Evolutionary conservation across 2,113 vertebrate species (phyloP).

Genomic region (Phalacrocorax aristotelis): DNA sequence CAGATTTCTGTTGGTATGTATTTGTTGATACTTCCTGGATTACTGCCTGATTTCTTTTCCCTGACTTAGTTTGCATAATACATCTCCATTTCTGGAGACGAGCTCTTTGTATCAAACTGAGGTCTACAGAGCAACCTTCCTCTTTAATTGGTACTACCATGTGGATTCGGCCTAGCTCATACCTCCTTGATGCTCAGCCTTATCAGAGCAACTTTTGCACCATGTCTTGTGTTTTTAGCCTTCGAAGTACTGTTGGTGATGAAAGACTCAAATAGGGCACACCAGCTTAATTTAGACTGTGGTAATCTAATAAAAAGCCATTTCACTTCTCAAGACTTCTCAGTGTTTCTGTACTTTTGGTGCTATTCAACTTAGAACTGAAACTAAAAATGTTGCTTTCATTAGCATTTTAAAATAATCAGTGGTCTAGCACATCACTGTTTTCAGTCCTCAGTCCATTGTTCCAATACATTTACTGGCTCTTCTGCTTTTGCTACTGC

Average conservation of each 20-base stretch:
- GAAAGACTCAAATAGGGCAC: background rate
- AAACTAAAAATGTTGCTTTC: background rate
- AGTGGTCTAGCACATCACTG: background rate
- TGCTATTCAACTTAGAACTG: background rate
- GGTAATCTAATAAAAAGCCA: background rate
- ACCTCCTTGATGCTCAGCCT: background rate
- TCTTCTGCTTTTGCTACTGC: background rate
- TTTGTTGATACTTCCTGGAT: background rate
- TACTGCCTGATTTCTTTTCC: background rate
- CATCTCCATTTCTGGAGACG: background rate
- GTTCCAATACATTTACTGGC: background rate
- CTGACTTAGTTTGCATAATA: background rate
- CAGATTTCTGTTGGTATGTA: background rate
- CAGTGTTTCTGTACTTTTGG: background rate
- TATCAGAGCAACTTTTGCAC: background rate
- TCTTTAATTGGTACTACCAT: background rate
- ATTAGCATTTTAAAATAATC: background rate
- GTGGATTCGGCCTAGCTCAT: background rate
- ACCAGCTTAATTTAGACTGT: background rate
- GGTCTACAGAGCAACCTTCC: background rate
- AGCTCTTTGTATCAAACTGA: background rate
- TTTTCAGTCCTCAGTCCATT: background rate
- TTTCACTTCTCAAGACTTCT: background rate
- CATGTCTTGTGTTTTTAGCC: background rate
- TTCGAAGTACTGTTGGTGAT: background rate